Percentiles rank a stretch among this genome's conserved stretches.
Evolutionary conservation across 1,140 invertebrate genomes (phyloP).

Genomic region (Laodelphax striatellus): DNA sequence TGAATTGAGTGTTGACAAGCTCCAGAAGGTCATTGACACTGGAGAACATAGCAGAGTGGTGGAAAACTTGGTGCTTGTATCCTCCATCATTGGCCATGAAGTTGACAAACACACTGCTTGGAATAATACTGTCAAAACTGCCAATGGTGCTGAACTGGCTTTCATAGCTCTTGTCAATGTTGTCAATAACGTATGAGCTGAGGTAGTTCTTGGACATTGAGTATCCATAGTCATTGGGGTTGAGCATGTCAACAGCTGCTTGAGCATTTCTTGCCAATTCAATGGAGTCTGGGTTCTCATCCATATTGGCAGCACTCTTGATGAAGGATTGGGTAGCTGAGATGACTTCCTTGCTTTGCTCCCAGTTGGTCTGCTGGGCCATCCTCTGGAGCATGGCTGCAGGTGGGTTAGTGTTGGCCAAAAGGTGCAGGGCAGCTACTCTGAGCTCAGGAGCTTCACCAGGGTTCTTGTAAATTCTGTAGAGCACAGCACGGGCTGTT

Average conservation of each 20-base stretch:
- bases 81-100: constrained; percentile 33
- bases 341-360: constrained; percentile 46
- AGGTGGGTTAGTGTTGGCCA: constrained; percentile 45
- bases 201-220: constrained; percentile 38
- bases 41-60: not conserved
- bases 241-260: constrained; percentile 40
- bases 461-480: constrained; percentile 51
- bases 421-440: constrained; percentile 43
- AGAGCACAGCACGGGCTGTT: constrained; percentile 41
- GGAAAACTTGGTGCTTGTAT: constrained; percentile 29
- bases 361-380: constrained; percentile 50
- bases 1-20: constrained; percentile 21
- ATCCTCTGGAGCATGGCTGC: constrained; percentile 49
- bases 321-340: constrained; percentile 47
- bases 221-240: constrained; percentile 36
- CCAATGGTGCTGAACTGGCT: constrained; percentile 35
- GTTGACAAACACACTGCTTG: constrained; percentile 33
- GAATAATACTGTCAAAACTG: constrained; percentile 40
- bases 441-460: constrained; percentile 49
- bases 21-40: not conserved
- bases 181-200: constrained; percentile 29
- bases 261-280: constrained; percentile 41
- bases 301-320: constrained; percentile 33
- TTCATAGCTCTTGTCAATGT: constrained; percentile 34
- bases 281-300: constrained; percentile 18